A percentile compares a stretch with the other conserved stretches of the same genome.
These are phyloP conservation scores for Himantopus leucocephalus DNA, from an alignment of 2,113 vertebrate species.

Conservation along the genomic window DNA sequence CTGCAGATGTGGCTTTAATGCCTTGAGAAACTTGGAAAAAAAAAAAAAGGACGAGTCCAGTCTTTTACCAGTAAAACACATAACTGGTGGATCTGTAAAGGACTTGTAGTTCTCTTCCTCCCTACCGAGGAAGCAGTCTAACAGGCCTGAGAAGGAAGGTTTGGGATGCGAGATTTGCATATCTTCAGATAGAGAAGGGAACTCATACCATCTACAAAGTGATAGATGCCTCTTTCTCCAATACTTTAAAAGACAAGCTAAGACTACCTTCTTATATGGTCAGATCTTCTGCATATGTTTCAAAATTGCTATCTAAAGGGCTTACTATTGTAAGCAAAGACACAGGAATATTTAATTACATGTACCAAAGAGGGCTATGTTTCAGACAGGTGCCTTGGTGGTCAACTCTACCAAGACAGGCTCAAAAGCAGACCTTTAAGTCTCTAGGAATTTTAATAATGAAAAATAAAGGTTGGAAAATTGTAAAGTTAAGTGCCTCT, in stretches of 20 bases:
- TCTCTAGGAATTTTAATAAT: not conserved
- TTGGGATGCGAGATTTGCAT: not conserved
- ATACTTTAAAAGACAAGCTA: not conserved
- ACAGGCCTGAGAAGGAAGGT: not conserved
- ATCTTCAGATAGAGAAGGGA: not conserved
- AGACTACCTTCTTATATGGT: not conserved
- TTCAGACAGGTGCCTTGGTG: not conserved
- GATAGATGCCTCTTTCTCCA: not conserved
- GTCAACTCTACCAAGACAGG: not conserved
- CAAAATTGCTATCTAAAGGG: not conserved
- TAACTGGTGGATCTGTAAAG: not conserved
- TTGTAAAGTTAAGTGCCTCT: not conserved
- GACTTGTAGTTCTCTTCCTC: not conserved
- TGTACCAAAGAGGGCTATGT: not conserved
- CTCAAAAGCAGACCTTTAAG: not conserved
- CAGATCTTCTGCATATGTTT: not conserved
- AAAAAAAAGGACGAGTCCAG: slow-evolving; percentile 3
- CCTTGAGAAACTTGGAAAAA: not conserved
- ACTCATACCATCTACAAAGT: not conserved
- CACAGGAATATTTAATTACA: not conserved
- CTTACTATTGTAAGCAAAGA: not conserved
- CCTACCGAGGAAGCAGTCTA: not conserved
- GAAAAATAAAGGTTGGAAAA: not conserved
- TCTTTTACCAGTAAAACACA: not conserved
- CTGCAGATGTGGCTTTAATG: slow-evolving; percentile 30